Base-by-base conservation (phyloP, 2,888 invertebrate genomes). In the Drosophila austrosaltans region DNA sequence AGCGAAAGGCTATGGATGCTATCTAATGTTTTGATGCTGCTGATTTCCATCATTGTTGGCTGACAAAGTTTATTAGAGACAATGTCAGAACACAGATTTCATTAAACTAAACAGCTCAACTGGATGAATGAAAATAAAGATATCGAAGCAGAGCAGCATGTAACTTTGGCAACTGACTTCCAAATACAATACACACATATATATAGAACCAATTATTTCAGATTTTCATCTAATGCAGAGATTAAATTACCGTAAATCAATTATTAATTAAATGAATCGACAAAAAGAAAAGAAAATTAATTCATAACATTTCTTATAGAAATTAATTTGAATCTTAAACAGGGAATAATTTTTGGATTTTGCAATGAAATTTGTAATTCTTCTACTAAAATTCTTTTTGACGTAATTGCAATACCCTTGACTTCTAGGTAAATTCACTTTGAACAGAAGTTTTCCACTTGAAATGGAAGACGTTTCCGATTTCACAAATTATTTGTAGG, bases 141-240 rank as follows among this genome's bases (percentile, higher is more conserved):
- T 30, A 30, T 30, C 30, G 30, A 30, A 30, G 30, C 30, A 30
- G 58, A 30, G 58, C 58, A 25, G 12, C 39, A 39, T 39, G 57
- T 25, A 25, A n/a, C 58, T 58, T 12, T 60, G 66, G 58, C 58
- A 67, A 62, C 74, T 62, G 58, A 73, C 58, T 67, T 54, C 58
- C 66, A 73, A 72, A 72, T 67, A 66, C 56, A 48, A 64, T 32
- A 32, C 5, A 32, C 5, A 54, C 58, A 59, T 36, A 54, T 30
- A 48, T 8, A 7, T 8, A 22, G 8, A 48, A 12, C 10, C 22
- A 48, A 48, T 48, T 48, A 48, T 48, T 22, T 48, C 10, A 10
- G 10, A 3, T 48, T 48, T 48, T 22, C 10, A 48, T 25, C 6
- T 10, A 25, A 48, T 12, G 48, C 4, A 10, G 10, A 25, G 22